Conservation (phyloP, 2,797 vertebrate genomes). For the Karalla daura region DNA sequence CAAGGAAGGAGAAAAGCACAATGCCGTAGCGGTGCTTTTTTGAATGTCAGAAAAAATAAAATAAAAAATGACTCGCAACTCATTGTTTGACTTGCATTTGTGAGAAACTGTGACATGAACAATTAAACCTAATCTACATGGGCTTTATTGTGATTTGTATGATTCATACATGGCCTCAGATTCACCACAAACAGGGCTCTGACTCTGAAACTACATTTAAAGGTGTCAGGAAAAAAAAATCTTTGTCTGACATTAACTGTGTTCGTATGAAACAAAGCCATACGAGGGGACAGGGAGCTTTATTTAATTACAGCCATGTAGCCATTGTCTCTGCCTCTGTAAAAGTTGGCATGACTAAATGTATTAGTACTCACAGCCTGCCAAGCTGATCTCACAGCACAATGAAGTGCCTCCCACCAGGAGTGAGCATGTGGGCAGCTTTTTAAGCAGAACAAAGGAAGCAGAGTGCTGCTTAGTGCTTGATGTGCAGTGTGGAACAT, state of each 20-base stretch:
- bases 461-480: slow-evolving; percentile 46
- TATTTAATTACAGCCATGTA: slow-evolving; percentile 49
- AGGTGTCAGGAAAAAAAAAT: slow-evolving; percentile 1
- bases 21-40: too few species aligned
- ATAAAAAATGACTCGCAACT: too few species aligned
- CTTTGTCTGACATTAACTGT: slow-evolving; percentile 23
- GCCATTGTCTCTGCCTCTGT: slow-evolving; percentile 57
- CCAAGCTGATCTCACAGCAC: slow-evolving; percentile 71
- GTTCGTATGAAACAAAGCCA: slow-evolving; percentile 15
- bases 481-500: slow-evolving; percentile 17
- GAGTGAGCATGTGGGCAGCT: slow-evolving; percentile 72
- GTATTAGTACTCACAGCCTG: slow-evolving; percentile 65
- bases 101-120: neutral
- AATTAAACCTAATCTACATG: neutral
- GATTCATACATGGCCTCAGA: neutral
- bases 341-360: slow-evolving; percentile 66
- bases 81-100: neutral
- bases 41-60: too few species aligned
- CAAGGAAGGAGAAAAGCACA: too few species aligned
- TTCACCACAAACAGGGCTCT: neutral
- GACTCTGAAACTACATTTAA: slow-evolving; percentile 6
- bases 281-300: slow-evolving; percentile 22
- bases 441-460: slow-evolving; percentile 67
- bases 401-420: slow-evolving; percentile 77
- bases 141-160: neutral